Evolutionary conservation across 2,888 invertebrate species (phyloP), one percentile per base, ranked within the genome.

Genomic region (Zootermopsis nevadensis): DNA sequence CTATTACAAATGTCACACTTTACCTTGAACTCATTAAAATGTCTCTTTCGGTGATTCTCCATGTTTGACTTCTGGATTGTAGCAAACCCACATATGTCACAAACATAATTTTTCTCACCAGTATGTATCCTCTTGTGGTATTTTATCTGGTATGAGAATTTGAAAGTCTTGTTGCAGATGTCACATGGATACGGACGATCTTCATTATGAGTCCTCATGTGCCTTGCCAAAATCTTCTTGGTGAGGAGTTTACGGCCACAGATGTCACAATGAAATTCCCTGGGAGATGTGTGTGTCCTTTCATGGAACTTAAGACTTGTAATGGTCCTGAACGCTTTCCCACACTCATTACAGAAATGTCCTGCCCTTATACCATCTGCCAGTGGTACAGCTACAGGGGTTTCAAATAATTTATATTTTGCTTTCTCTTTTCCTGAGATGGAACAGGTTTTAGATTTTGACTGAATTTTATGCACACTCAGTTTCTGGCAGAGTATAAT

Each of bases 271-370:
- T 60, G n/a, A 12, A 60, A 60, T n/a, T 27, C 27, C 27, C 60
- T 60, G 3, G 53, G 3, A 15, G 19, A 91, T 0, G 90, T 90
- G 83, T 91, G 91, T 12, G 89, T 89, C 22, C 91, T 87, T 89
- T 92, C 92, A 89, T 93, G 93, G 86, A 92, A 89, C 30, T 91
- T 91, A 86, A 93, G 88, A 92, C 87, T 84, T 55, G 81, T 55
- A 76, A 69, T 79, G 67, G 15, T 82, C 77, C 79, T 85, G 84
- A 84, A 84, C 30, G 83, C 76, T 42, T 82, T 82, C 82, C 90
- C 91, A 85, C 92, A 92, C 69, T 90, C 90, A 27, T 82, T 55
- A 89, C 93, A 93, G 1, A 92, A 90, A 86, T 93, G 91, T 27
- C 0, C 1, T 2, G 7, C 6, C 4, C 12, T 60, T 19, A 15